Base-by-base conservation (phyloP, 2,797 vertebrate genomes). In the Ficedula albicollis region DNA sequence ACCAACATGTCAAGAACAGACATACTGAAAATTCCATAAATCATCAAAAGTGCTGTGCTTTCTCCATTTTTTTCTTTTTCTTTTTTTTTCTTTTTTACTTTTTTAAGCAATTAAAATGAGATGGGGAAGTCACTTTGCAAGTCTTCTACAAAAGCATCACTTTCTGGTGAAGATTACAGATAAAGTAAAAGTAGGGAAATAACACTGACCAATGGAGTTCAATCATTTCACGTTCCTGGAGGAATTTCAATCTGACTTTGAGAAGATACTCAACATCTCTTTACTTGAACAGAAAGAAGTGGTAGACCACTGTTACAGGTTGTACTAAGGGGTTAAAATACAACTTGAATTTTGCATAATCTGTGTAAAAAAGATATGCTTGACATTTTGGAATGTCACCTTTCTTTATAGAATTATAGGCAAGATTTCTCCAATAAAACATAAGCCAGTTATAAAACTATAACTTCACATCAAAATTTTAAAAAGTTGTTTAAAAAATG, bases 361-460 rank as follows among this genome's bases (percentile, higher is more conserved):
- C 98, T 98, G 98, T 98, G 97, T 98, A 98, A 98, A 98, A 98
- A 98, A 98, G 98, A 98, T 98, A 98, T 97, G 98, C 97, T 93
- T 98, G 98, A 98, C 98, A 98, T 98, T 98, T 97, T 98, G 98
- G 98, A 98, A 98, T 98, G 98, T 98, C 98, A 98, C 97, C 97
- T 98, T 98, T 98, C 97, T 98, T 98, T 98, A 98, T 98, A 98
- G 98, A 98, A 98, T 98, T 98, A 98, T 98, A 98, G 98, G 98
- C 98, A 98, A 98, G 98, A 98, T 98, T 98, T 98, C 97, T 98
- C 98, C 98, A 98, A 98, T 98, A 98, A 98, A 98, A 98, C 98
- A 98, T 98, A 98, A 98, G 98, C 98, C 98, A 98, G 98, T 98
- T 98, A 98, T 98, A 98, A 98, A 98, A 98, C 98, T 98, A 98